Evolutionary conservation across 2,113 vertebrate genomes (phyloP).

Genomic region (Centropristis striata): DNA sequence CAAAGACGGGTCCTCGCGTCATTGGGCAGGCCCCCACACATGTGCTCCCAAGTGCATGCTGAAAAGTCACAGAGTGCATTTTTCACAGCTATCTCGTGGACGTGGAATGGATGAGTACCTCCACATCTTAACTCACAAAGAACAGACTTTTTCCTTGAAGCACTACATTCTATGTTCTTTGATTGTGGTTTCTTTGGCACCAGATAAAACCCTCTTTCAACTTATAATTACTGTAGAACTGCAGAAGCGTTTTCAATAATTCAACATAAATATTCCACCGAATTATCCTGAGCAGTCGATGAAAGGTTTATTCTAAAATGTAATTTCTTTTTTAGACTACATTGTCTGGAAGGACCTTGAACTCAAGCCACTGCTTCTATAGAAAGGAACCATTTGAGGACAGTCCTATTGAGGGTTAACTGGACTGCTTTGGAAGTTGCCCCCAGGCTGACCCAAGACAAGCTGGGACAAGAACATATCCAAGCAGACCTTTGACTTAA

Average conservation of each 20-base stretch:
- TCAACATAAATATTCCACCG: background rate
- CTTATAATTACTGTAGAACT: slow-evolving; percentile 26
- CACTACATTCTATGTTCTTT: slow-evolving; percentile 8
- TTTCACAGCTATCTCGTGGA: background rate
- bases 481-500: background rate
- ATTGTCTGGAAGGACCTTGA: slow-evolving; percentile 13
- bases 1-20: slow-evolving; percentile 69
- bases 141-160: background rate
- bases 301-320: background rate
- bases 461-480: background rate
- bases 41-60: slow-evolving; percentile 19
- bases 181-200: slow-evolving; percentile 7
- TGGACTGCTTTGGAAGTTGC: background rate
- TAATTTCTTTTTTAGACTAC: background rate
- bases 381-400: background rate
- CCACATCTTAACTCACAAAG: background rate
- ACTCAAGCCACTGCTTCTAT: background rate
- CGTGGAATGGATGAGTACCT: slow-evolving; percentile 2
- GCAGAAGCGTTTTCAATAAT: background rate
- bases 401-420: background rate
- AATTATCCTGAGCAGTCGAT: background rate
- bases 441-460: background rate
- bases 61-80: slow-evolving; percentile 35
- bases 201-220: slow-evolving; percentile 30
- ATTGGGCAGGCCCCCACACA: slow-evolving; percentile 40